A percentile compares a stretch with the other conserved stretches of the same genome.
These are phyloP conservation scores for Ornithoptera priamus DNA, from an alignment of 2,888 invertebrate species.

Conservation along the genomic window DNA sequence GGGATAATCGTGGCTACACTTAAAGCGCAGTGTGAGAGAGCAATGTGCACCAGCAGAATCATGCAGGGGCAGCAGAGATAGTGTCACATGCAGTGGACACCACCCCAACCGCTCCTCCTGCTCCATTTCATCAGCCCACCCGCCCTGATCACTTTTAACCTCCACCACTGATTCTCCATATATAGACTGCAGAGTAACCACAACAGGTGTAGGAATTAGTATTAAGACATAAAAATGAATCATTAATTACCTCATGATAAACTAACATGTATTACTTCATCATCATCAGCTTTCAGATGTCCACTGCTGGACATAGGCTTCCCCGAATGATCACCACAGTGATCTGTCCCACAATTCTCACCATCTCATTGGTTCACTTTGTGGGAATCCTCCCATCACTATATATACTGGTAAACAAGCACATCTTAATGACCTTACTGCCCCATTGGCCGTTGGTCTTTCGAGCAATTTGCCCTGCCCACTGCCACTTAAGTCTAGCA, in stretches of 20 bases:
- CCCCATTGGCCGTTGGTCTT: no score
- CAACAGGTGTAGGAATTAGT: background rate
- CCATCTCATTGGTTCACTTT: no score
- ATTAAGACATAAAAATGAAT: background rate
- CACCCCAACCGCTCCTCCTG: slow-evolving; percentile 78
- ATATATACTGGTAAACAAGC: no score
- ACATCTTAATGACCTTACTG: no score
- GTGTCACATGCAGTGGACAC: slow-evolving; percentile 86
- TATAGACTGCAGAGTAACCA: slow-evolving; percentile 81
- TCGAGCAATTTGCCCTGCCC: no score
- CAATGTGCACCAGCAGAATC: slow-evolving; percentile 87
- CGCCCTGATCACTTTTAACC: slow-evolving; percentile 80
- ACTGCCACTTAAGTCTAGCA: no score
- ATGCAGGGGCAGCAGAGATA: slow-evolving; percentile 87
- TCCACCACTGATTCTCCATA: slow-evolving; percentile 86
- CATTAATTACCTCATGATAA: background rate
- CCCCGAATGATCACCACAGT: no score
- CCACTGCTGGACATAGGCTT: no score
- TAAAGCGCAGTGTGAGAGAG: slow-evolving; percentile 86
- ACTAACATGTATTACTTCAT: no score
- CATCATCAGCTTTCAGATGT: no score
- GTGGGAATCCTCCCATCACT: no score
- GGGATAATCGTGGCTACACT: slow-evolving; percentile 89
- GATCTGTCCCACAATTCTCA: no score
- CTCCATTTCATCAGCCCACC: slow-evolving; percentile 72